Conservation (phyloP, 2,113 vertebrate species). For the Mugil cephalus region DNA sequence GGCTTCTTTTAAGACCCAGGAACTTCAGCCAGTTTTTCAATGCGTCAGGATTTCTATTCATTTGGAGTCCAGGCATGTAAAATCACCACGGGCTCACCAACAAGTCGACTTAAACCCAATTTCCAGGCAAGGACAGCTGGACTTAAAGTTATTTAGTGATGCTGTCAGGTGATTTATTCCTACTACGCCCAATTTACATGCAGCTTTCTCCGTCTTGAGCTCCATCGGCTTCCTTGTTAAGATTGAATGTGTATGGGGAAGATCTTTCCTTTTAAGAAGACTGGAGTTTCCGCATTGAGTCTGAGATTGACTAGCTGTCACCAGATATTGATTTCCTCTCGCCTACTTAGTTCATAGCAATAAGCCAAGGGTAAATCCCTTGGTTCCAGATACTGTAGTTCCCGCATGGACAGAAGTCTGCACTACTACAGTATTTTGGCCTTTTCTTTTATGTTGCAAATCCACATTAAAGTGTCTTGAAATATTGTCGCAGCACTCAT, state of each 20-base stretch:
- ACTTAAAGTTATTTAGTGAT: conserved; percentile 76
- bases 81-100: conserved; percentile 50
- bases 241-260: conserved; percentile 64
- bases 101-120: conserved; percentile 63
- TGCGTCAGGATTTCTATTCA: conserved; percentile 73
- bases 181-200: conserved; percentile 72
- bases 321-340: conserved; percentile 77
- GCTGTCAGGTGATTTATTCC: conserved; percentile 72
- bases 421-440: conserved; percentile 54
- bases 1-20: conserved; percentile 66
- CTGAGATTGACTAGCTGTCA: conserved; percentile 77
- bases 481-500: conserved; percentile 12
- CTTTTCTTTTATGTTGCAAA: conserved; percentile 63
- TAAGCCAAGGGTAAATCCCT: conserved; percentile 68
- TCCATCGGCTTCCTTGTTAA: conserved; percentile 55
- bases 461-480: conserved; percentile 40
- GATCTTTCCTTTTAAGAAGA: conserved; percentile 69
- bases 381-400: conserved; percentile 39
- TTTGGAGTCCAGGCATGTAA: conserved; percentile 60
- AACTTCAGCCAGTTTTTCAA: conserved; percentile 62
- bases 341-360: conserved; percentile 76
- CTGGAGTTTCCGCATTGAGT: conserved; percentile 70
- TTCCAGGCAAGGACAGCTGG: conserved; percentile 61
- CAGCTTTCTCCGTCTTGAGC: conserved; percentile 55
- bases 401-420: conserved; percentile 44